Base-by-base conservation (phyloP, 2,113 vertebrate genomes). In the Phodopus roborovskii region DNA sequence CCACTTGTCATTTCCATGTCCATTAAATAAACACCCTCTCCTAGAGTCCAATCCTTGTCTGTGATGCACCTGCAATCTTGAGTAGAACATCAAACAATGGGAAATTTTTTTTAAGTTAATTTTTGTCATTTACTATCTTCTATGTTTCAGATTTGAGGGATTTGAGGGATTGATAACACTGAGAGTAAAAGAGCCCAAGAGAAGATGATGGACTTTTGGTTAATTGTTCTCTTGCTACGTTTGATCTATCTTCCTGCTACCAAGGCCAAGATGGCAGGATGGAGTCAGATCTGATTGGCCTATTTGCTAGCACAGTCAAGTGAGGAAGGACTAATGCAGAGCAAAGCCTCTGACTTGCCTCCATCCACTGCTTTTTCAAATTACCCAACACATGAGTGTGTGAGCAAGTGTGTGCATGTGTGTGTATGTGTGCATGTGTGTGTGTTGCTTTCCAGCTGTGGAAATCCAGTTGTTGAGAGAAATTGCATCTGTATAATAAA, bases 1-100 rank as follows among this genome's bases (percentile, higher is more conserved):
- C 82, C n/a, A 58, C 74, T 92, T 94, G 70, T 33, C 33, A 87
- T 95, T 95, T 90, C 39, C 70, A 88, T 45, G 50, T 75, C 56
- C 64, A 78, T 1, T 78, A 77, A 87, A 81, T 10, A 88, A 84
- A 96, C 90, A 79, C n/a, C 58, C 78, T 70, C 39, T 83, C 42
- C 19, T 94, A 78, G 42, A 73, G 50, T 83, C 60, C 60, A 82
- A 9, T 77, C 53, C 50, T 82, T 53, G 45, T 33, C 89, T 48
- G 15, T 5, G 60, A 15, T 26, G 53, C 6, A 48, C 12, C 82
- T 73, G 83, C n/a, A 89, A 48, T 83, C 33, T 91, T 3, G 7
- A 83, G 7, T 15, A 53, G n/a, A 75, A 79, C 17, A 94, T 86
- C 30, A 68, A 45, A 83, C 48, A 53, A 26, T 28, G 8, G 68